Percentiles rank a stretch among this genome's conserved stretches.
Evolutionary conservation across 2,113 vertebrate genomes (phyloP).

Genomic region (Urocynchramus pylzowi): DNA sequence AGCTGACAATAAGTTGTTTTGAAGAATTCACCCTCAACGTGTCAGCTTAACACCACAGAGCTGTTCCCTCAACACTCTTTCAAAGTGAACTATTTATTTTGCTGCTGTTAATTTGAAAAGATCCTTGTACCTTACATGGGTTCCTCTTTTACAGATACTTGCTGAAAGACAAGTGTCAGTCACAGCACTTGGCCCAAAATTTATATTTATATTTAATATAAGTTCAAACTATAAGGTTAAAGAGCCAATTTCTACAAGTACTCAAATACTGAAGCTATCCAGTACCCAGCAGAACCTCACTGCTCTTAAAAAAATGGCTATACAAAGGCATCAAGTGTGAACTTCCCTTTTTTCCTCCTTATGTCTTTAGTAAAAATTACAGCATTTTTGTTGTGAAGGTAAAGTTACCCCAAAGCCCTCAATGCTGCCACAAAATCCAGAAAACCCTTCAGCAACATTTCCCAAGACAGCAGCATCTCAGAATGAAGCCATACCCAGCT

Average conservation of each 20-base stretch:
- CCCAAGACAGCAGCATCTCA: neutral
- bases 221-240: neutral
- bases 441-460: neutral
- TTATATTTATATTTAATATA: neutral
- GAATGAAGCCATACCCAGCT: neutral
- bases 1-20: neutral
- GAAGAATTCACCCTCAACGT: neutral
- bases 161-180: neutral
- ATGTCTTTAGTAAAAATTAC: rapidly evolving
- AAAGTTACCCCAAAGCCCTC: neutral
- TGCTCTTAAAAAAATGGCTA: neutral
- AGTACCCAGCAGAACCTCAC: neutral
- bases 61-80: neutral
- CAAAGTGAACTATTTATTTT: neutral
- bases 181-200: neutral
- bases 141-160: neutral
- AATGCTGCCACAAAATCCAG: neutral
- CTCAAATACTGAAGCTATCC: neutral
- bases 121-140: rapidly evolving
- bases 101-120: neutral
- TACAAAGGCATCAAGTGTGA: neutral
- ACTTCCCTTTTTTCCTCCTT: neutral
- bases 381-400: neutral
- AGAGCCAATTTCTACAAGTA: neutral
- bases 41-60: neutral